Evolutionary conservation across 2,113 vertebrate genomes (phyloP), one percentile per base, ranked within the genome.

Genomic region (Xiphophorus maculatus): DNA sequence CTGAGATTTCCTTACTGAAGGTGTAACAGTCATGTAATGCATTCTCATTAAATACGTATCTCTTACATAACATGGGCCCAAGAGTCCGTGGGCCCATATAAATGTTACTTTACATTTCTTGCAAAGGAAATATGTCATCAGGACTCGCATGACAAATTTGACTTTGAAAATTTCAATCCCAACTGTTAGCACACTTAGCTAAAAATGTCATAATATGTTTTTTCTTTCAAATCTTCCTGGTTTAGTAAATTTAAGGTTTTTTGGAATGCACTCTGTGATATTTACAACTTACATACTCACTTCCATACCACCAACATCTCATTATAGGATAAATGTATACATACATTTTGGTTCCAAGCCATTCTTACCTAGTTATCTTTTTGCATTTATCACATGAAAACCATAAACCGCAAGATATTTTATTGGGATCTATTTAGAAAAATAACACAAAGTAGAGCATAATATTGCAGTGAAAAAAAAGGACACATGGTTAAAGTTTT

Each of bases 21-120:
- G 19, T 77, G 44, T 60, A 77, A 48, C 76, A 86, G 79, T 68
- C 74, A 66, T 89, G 85, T 82, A 67, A 74, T 73, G 76, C 73
- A 73, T 76, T 83, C 84, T 78, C 74, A 85, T 91, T 89, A 85
- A 86, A 90, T 77, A 71, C 33, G 25, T 78, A 78, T 82, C 67
- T 64, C 51, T 87, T 85, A 70, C 87, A 83, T 85, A 83, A 79
- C 70, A 71, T 82, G 77, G 70, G 66, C 72, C 64, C 35, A 37
- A 37, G 44, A 48, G 44, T 48, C 44, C 17, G 17, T 28, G 28
- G 28, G 28, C 28, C 28, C 28, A 1, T 28, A 1, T 28, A 28
- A 19, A 73, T 80, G 67, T 83, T 79, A 83, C 86, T 86, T 58
- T 84, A 74, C 28, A 72, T 60, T 51, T 62, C 63, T 76, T 70